Evolutionary conservation across 2,888 invertebrate species (phyloP).

Genomic region (Drosophila infuscata): DNA sequence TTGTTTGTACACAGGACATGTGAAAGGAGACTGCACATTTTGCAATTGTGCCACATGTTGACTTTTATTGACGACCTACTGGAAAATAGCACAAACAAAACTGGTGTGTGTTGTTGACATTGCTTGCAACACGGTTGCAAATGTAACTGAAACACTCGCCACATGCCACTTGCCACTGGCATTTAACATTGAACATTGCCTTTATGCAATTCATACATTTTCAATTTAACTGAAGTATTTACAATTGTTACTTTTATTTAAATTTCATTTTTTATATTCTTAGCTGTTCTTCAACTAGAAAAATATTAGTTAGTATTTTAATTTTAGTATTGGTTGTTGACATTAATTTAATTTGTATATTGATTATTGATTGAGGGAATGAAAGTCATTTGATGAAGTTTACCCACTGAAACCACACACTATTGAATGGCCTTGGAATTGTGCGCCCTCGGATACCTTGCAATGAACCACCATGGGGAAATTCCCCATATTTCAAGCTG

Average conservation of each 20-base stretch:
- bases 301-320: neutral
- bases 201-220: neutral
- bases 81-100: constrained; percentile 33
- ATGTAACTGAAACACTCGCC: constrained; percentile 24
- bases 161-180: neutral
- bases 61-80: constrained; percentile 54
- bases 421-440: neutral
- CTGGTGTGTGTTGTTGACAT: constrained; percentile 23
- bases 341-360: neutral
- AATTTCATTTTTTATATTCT: neutral
- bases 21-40: neutral
- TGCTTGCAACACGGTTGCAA: constrained; percentile 27
- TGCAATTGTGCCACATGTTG: constrained; percentile 46
- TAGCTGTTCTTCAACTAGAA: neutral
- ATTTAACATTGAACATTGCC: neutral
- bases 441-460: no score
- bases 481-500: neutral
- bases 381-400: neutral
- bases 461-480: no score
- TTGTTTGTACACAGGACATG: neutral
- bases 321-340: neutral
- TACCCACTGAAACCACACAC: neutral
- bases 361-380: neutral
- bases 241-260: neutral
- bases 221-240: neutral